These are phyloP conservation scores for Ammodytes marinus DNA, from an alignment of 2,113 vertebrate genomes.

Conservation along the genomic window DNA sequence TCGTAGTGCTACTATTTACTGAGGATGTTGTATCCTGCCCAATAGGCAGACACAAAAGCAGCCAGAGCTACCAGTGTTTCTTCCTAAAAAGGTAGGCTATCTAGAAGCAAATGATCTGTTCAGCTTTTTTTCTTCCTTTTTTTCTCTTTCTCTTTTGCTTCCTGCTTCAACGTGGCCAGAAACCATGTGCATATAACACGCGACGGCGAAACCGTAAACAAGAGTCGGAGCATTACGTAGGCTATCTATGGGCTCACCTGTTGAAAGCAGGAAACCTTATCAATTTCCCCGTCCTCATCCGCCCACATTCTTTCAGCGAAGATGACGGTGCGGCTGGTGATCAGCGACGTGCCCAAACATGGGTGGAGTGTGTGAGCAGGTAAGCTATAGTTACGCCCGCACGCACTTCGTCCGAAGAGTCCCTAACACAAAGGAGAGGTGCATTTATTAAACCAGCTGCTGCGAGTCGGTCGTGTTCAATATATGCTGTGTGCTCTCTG, in stretches of 20 bases:
- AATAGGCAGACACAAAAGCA: too few species aligned
- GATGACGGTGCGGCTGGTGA: not conserved
- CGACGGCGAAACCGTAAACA: conserved; percentile 49
- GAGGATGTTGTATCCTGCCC: too few species aligned
- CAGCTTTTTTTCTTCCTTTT: too few species aligned
- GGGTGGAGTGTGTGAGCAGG: conserved; percentile 29
- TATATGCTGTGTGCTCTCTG: not conserved
- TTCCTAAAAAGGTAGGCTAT: not conserved
- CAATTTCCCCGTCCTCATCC: not conserved
- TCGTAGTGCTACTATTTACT: too few species aligned
- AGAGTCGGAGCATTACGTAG: not conserved
- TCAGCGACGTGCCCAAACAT: not conserved
- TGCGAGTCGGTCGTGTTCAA: not conserved
- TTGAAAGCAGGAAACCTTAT: not conserved
- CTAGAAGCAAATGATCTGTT: conserved; percentile 3
- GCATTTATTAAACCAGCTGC: too few species aligned
- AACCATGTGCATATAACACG: too few species aligned
- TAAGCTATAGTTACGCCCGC: not conserved
- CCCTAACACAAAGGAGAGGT: not conserved
- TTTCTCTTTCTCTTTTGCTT: not conserved
- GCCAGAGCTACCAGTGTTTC: not conserved
- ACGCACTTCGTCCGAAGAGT: not conserved
- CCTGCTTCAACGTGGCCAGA: conserved; percentile 6
- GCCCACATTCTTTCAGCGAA: rapidly evolving
- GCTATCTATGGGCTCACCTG: not conserved